Percentiles rank a stretch among this genome's conserved stretches.
These are phyloP conservation scores for Chelidonichthys spinosus DNA, from an alignment of 2,797 vertebrate genomes.

Conservation along the genomic window DNA sequence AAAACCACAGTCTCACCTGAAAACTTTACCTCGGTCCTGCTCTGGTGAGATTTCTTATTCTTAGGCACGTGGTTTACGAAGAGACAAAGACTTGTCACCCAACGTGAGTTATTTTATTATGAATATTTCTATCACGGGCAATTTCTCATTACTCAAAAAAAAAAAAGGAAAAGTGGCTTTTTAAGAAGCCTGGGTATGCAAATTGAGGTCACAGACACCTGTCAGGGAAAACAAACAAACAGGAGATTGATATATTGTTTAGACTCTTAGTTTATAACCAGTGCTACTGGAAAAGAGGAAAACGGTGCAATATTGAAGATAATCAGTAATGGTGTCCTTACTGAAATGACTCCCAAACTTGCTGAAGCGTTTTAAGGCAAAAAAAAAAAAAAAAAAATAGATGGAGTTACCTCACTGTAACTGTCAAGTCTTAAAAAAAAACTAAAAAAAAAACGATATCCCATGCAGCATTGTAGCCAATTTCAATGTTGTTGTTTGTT, in stretches of 20 bases:
- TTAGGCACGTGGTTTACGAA: slow-evolving; percentile 27
- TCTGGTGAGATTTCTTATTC: slow-evolving; percentile 45
- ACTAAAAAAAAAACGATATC: slow-evolving; percentile 53
- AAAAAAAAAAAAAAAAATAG: slow-evolving; percentile 1
- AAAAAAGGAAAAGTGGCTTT: slow-evolving; percentile 32
- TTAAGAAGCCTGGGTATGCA: slow-evolving; percentile 69
- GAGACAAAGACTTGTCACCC: slow-evolving; percentile 53
- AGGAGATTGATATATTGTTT: slow-evolving; percentile 71
- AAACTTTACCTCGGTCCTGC: slow-evolving; percentile 46
- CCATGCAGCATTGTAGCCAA: slow-evolving; percentile 85
- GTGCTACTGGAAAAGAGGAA: slow-evolving; percentile 70
- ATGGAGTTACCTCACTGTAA: slow-evolving; percentile 54
- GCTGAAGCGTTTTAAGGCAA: slow-evolving; percentile 63
- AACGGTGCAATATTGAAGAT: slow-evolving; percentile 86
- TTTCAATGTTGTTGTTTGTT: slow-evolving; percentile 80
- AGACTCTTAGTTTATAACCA: slow-evolving; percentile 56
- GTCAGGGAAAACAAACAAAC: slow-evolving; percentile 66
- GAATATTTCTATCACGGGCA: slow-evolving; percentile 47
- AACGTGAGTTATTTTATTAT: slow-evolving; percentile 39
- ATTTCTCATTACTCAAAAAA: slow-evolving; percentile 52
- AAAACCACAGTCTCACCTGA: slow-evolving; percentile 19
- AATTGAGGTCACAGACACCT: slow-evolving; percentile 65
- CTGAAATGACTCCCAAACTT: slow-evolving; percentile 49
- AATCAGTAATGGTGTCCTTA: slow-evolving; percentile 71
- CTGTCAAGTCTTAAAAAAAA: slow-evolving; percentile 63